Evolutionary conservation across 2,888 invertebrate species (phyloP), one percentile per base, ranked within the genome.

Genomic region (Cyrtodaria siliqua): DNA sequence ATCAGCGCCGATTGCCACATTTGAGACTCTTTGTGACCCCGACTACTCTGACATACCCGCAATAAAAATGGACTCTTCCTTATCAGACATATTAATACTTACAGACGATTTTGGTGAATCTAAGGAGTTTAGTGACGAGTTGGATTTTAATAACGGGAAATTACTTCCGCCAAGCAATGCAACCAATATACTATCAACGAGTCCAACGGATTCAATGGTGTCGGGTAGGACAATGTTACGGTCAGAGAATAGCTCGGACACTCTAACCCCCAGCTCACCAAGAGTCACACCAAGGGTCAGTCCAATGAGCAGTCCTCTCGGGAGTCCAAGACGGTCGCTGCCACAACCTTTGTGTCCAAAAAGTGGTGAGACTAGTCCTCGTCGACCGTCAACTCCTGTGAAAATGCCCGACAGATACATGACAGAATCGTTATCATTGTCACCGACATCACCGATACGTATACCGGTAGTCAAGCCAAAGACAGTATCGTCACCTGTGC

Each of bases 1-100:
- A 67, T 85, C 92, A 47, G 93, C 93, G 24, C 93, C 93, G n/a
- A 92, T 93, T 4, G 93, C 93, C 1, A 91, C 91, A 1, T 92
- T 91, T 73, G 93, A 93, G 69, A 92, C 92, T 1, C 83, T 93
- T 18, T 87, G 89, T 57, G 92, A 92, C 26, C 79, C 82, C 1
- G 86, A 87, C 27, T 60, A 59, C 14, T 70, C 75, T 23, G 84
- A 83, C 49, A 83, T 89, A 26, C 89, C 89, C 42, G 79, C 87
- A 74, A 90, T 90, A 62, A 86, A 81, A 61, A 88, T 84, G 55
- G 85, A 87, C 64, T 79, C 83, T 9, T 79, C 79, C n/a, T 53
- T 77, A 24, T 79, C 84, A 38, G 87, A 83, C 40, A 64, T 79
- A n/a, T 83, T 86, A 38, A 78, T 86, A 56, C 79, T 87, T 18